Evolutionary conservation across 2,888 invertebrate species (phyloP), one percentile per base, ranked within the genome.

Genomic region (Thereva unica): DNA sequence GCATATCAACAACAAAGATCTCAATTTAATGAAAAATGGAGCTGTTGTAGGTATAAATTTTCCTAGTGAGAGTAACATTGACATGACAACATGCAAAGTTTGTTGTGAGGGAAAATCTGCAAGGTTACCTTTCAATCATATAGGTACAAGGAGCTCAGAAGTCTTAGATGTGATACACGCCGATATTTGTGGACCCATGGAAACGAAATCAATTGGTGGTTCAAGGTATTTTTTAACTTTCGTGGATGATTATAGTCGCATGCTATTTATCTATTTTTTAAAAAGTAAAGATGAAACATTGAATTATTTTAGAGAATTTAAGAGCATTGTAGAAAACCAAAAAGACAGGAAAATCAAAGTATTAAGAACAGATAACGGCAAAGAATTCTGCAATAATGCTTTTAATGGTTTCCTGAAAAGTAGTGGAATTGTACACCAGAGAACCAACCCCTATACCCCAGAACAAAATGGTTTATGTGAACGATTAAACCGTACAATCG

Each of bases 131-230:
- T n/a, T n/a, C n/a, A n/a, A n/a, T n/a, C n/a, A n/a, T n/a, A n/a
- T n/a, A n/a, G n/a, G n/a, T n/a, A n/a, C n/a, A n/a, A n/a, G n/a
- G n/a, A n/a, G n/a, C n/a, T n/a, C n/a, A n/a, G n/a, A n/a, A n/a
- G n/a, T n/a, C n/a, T n/a, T n/a, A n/a, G n/a, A n/a, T n/a, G n/a
- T n/a, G n/a, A n/a, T n/a, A n/a, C n/a, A n/a, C n/a, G 44, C 75
- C 4, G 78, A 78, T 70, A 53, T 78, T 3, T 76, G 76, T 70
- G 77, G 77, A n/a, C 76, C 76, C 5, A 77, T 78, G 76, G 74
- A 76, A 66, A 68, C 63, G 2, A 54, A 59, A 10, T 79, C 78
- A 0, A 53, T 73, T 5, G 76, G 75, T 4, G 74, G 75, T 4
- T 71, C 71, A 1, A 75, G 67, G 50, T 78, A 78, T 69, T 76